These are phyloP conservation scores for Hymenochirus boettgeri DNA, from an alignment of 2,113 vertebrate species.

Conservation along the genomic window DNA sequence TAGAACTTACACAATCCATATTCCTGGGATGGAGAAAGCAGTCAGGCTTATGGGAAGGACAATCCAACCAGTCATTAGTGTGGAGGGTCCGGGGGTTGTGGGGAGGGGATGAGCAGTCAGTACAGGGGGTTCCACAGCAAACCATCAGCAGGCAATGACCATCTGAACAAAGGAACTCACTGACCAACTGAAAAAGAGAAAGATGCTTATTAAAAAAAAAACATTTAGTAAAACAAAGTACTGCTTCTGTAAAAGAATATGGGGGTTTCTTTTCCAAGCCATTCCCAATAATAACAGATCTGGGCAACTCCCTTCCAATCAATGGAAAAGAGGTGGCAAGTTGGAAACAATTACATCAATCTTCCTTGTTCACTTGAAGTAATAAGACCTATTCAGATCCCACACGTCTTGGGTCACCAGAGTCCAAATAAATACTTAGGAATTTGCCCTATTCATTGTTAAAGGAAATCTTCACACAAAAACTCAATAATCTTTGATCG, in stretches of 20 bases:
- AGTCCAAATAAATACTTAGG: too few relatives aligned
- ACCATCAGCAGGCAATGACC: conserved; percentile 52
- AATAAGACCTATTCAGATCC: too few relatives aligned
- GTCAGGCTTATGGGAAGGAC: conserved; percentile 88
- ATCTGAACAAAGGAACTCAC: conserved; percentile 13
- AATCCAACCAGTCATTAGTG: conserved; percentile 93
- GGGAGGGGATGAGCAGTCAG: conserved; percentile 47
- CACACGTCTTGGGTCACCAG: too few relatives aligned
- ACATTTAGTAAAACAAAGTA: conserved; percentile 43
- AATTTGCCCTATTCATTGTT: too few relatives aligned
- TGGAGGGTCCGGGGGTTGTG: conserved; percentile 51
- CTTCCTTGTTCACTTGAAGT: too few relatives aligned
- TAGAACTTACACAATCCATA: conserved; percentile 88
- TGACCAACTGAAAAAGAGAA: conserved; percentile 41
- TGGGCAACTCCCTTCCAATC: too few relatives aligned
- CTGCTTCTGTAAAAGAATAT: neutral
- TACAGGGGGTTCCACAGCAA: conserved; percentile 43
- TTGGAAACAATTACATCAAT: too few relatives aligned
- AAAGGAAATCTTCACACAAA: too few relatives aligned
- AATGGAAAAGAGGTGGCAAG: too few relatives aligned
- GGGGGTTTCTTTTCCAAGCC: too few relatives aligned
- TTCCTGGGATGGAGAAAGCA: conserved; percentile 88
- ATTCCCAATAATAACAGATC: too few relatives aligned
- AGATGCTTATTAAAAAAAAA: conserved; percentile 24
- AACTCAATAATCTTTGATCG: too few relatives aligned